phyloP scores from a whole-genome alignment of 2,888 invertebrate species.

The Anticlea derivata region DNA sequence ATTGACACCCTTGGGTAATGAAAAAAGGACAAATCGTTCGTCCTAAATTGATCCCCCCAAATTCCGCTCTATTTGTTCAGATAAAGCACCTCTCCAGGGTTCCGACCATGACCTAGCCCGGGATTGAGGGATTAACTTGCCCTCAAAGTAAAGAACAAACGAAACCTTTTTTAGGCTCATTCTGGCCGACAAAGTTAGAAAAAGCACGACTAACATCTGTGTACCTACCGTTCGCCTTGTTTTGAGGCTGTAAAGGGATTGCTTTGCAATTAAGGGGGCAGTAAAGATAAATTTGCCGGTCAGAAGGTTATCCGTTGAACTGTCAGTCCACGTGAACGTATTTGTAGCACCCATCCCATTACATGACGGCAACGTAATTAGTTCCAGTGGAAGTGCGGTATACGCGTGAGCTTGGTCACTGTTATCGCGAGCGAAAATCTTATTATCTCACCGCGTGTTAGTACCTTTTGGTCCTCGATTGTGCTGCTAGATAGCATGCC shows the following conservation, averaged over 20 bases:
- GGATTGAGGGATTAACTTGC: constrained; percentile 28
- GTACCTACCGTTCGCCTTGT: constrained; percentile 1
- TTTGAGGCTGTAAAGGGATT: background rate
- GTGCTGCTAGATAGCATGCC: too few species aligned
- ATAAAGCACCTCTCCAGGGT: constrained; percentile 15
- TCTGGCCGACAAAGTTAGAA: constrained; percentile 13
- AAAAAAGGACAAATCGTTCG: constrained; percentile 12
- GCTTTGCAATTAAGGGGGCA: constrained; percentile 3
- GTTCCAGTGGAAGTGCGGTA: constrained; percentile 21
- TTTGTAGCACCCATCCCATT: constrained; percentile 15
- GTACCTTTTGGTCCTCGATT: background rate
- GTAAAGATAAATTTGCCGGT: constrained; percentile 15
- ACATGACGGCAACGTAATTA: constrained; percentile 32
- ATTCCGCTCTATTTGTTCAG: constrained; percentile 20
- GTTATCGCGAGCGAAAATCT: constrained; percentile 27
- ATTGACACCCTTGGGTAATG: background rate
- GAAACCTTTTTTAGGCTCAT: constrained; percentile 13
- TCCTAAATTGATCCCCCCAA: constrained; percentile 11
- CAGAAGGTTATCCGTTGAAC: constrained; percentile 25
- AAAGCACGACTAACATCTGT: background rate
- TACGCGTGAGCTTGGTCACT: constrained; percentile 15
- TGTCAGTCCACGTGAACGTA: constrained; percentile 30
- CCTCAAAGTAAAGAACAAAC: constrained; percentile 27
- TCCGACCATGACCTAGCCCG: constrained; percentile 24
- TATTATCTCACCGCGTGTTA: constrained; percentile 23